Evolutionary conservation across 1,140 invertebrate genomes (phyloP).

Genomic region (Solenopsis invicta): DNA sequence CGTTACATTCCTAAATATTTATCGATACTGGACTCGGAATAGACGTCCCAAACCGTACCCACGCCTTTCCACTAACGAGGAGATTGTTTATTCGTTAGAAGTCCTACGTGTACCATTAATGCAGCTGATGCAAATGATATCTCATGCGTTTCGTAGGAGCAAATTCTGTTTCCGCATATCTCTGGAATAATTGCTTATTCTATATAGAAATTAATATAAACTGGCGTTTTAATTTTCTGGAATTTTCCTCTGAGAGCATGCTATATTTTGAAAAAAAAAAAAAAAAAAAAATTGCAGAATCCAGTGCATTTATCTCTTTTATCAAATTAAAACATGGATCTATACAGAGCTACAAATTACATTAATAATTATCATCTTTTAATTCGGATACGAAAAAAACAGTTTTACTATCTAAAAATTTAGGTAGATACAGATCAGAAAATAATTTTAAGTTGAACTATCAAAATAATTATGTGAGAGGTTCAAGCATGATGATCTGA

Average conservation of each 20-base stretch:
- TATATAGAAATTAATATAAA: background rate
- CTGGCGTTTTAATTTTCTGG: background rate
- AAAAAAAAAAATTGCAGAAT: too few species aligned
- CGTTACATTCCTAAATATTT: constrained; percentile 23
- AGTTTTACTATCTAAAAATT: too few species aligned
- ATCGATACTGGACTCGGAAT: background rate
- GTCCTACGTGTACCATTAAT: background rate
- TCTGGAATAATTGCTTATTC: background rate
- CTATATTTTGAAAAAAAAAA: background rate
- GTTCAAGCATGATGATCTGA: too few species aligned
- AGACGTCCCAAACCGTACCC: constrained; percentile 3
- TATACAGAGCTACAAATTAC: background rate
- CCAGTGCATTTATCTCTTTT: background rate
- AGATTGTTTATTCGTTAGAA: constrained; percentile 32
- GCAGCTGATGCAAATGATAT: constrained; percentile 4
- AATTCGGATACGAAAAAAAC: too few species aligned
- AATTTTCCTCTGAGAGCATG: background rate
- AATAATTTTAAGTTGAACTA: too few species aligned
- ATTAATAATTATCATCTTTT: background rate
- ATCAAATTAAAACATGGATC: background rate
- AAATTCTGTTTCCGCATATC: constrained; percentile 14
- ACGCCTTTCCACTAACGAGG: constrained; percentile 23
- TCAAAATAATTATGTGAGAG: too few species aligned
- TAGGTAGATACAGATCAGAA: too few species aligned
- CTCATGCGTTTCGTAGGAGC: background rate